phyloP scores from a whole-genome alignment of 2,797 vertebrate species.

The Morus bassanus region DNA sequence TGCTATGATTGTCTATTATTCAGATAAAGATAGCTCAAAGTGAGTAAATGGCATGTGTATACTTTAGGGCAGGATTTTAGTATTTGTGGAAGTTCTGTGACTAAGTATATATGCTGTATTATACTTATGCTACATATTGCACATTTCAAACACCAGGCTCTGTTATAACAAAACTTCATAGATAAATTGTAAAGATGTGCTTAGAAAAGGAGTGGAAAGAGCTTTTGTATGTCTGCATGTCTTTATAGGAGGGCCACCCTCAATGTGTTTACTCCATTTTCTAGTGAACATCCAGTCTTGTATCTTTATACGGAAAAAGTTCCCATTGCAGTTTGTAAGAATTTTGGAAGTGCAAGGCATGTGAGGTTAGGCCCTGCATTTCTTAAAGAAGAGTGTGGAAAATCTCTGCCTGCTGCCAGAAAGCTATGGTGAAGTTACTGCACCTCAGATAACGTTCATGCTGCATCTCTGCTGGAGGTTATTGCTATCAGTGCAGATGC shows the following conservation, averaged over 20 bases:
- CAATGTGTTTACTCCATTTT: conserved; percentile 12
- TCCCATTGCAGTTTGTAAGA: neutral
- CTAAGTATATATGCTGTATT: neutral
- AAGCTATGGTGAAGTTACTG: neutral
- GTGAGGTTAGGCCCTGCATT: neutral
- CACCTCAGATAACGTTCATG: neutral
- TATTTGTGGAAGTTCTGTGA: neutral
- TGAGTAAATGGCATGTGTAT: neutral
- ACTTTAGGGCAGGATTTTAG: neutral
- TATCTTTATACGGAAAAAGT: neutral
- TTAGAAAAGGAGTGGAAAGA: neutral
- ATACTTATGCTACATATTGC: neutral
- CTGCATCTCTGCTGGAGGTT: neutral
- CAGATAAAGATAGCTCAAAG: neutral
- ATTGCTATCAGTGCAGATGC: neutral
- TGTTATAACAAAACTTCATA: neutral
- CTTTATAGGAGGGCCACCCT: conserved; percentile 8
- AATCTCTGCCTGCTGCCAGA: neutral
- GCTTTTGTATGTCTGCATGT: neutral
- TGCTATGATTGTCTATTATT: neutral
- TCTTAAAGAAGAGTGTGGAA: neutral
- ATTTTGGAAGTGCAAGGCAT: neutral
- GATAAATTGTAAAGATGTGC: neutral
- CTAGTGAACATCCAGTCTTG: neutral
- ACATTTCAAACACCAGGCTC: neutral